Evolutionary conservation across 2,113 vertebrate species (phyloP), one percentile per base, ranked within the genome.

Genomic region (Protobothrops mucrosquamatus): DNA sequence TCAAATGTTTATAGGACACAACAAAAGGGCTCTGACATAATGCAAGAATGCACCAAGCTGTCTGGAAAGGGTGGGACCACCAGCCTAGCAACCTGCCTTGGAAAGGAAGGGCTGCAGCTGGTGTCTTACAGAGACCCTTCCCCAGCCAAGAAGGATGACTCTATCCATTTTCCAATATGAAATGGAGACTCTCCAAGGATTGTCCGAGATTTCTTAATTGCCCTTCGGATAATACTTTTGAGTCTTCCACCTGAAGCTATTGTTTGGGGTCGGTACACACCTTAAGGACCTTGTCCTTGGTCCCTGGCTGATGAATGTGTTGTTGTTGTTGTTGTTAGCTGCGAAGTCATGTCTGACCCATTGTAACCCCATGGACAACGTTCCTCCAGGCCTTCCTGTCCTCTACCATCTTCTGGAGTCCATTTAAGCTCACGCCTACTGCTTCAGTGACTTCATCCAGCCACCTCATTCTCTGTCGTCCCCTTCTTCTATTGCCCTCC

Each of bases 121-220:
- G 96, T 96, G 92, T 95, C 95, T 96, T 94, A 95, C 96, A 93
- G 95, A 90, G 61, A 93, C 61, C 59, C 56, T 96, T 59, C 57
- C 57, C 55, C 55, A 56, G 55, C 95, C 95, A 95, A 93, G 92
- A 97, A 96, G 92, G 96, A 97, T 1, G 55, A 95, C 94, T 95
- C 90, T 91, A 96, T 95, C 97, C 97, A 97, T 97, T 97, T 98
- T 97, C 95, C 95, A 97, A 97, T 97, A 97, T 96, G 96, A 97
- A 96, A 94, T 97, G 96, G 95, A 97, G 96, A 23, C 93, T 56
- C 95, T 95, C 94, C 97, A 96, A 97, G 97, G 98, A 98, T 23
- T 98, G 97, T 98, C 97, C 97, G 97, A 96, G 96, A 95, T 97
- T 94, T 96, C 96, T 97, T 98, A 97, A 98, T 95, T 97, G 97